These are phyloP conservation scores for Mionectes olivaceus DNA, from an alignment of 2,797 vertebrate genomes.

Conservation along the genomic window DNA sequence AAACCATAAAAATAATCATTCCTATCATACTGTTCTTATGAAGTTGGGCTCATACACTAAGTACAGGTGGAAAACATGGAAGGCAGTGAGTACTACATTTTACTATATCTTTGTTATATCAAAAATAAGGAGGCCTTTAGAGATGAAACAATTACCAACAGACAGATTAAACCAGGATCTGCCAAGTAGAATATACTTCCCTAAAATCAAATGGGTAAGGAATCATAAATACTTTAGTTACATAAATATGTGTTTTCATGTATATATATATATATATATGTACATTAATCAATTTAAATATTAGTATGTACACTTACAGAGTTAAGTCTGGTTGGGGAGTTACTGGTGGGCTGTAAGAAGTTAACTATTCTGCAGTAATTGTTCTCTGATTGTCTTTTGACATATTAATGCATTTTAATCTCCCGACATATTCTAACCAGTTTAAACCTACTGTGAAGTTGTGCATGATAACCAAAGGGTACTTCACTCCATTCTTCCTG, in stretches of 20 bases:
- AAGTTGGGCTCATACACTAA: neutral
- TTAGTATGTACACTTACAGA: neutral
- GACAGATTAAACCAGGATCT: neutral
- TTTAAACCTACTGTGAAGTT: neutral
- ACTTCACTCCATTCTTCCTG: neutral
- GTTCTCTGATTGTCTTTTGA: neutral
- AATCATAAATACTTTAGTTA: neutral
- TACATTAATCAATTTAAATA: neutral
- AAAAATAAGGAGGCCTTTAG: neutral
- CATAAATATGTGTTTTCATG: neutral
- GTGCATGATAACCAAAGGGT: neutral
- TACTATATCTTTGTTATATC: neutral
- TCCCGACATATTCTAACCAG: neutral
- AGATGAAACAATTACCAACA: neutral
- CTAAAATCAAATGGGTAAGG: neutral
- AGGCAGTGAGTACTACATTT: neutral
- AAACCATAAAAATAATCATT: neutral
- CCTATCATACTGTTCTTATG: neutral
- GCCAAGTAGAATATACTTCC: neutral
- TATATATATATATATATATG: neutral
- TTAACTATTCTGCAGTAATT: neutral
- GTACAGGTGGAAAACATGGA: neutral
- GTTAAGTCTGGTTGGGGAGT: neutral
- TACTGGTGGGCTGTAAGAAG: neutral
- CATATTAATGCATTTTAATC: neutral